A percentile compares a stretch with the other conserved stretches of the same genome.
Evolutionary conservation across 2,113 vertebrate genomes (phyloP).

Genomic region (Cryptomyrus ogoouensis): DNA sequence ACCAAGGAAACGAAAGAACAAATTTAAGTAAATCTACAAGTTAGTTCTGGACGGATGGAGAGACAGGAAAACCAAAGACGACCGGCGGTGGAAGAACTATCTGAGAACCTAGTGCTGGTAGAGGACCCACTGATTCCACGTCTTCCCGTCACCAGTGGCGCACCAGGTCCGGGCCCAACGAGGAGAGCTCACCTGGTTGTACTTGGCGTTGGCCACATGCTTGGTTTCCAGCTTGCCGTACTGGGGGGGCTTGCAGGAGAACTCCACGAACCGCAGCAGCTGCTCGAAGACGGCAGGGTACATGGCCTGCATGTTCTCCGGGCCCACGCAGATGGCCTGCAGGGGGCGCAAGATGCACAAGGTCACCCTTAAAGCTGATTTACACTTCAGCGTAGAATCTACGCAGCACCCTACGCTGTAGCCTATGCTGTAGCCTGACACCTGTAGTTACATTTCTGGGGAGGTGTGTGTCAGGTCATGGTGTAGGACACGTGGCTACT

Average conservation of each 20-base stretch:
- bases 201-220: conserved; percentile 96
- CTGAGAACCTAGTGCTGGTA: neutral
- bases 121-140: neutral
- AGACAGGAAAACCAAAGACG: neutral
- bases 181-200: conserved; percentile 81
- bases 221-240: conserved; percentile 97
- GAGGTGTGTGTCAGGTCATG: neutral
- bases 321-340: conserved; percentile 92
- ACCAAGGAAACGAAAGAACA: neutral
- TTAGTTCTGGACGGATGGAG: neutral
- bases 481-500: neutral
- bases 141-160: neutral
- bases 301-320: conserved; percentile 98
- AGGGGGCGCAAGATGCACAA: conserved; percentile 25
- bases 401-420: too few relatives aligned
- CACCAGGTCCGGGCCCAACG: neutral
- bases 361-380: neutral
- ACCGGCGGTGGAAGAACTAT: neutral
- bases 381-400: neutral
- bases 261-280: conserved; percentile 91
- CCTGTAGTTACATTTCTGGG: neutral
- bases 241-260: conserved; percentile 95
- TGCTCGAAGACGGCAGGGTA: conserved; percentile 98
- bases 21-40: neutral
- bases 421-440: neutral